Evolutionary conservation across 2,888 invertebrate species (phyloP).

Genomic region (Synergus gifuensis): DNA sequence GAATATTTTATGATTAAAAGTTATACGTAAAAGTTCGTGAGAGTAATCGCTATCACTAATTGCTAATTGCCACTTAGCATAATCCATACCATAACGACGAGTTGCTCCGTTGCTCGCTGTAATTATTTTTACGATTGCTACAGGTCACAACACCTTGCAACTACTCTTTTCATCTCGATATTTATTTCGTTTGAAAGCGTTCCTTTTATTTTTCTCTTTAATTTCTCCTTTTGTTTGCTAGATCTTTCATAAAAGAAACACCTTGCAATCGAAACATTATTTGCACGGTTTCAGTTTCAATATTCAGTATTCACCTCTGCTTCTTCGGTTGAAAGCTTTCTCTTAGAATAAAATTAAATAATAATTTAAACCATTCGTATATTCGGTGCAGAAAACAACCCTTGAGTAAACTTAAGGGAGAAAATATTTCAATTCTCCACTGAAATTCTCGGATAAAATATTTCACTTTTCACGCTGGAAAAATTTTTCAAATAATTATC

Average conservation of each 20-base stretch:
- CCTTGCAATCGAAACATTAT: not conserved
- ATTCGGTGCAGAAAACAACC: not conserved
- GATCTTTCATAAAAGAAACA: not conserved
- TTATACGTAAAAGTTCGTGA: not conserved
- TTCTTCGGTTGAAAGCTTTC: not conserved
- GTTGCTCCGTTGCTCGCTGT: not conserved
- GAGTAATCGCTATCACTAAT: not conserved
- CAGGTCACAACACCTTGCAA: not conserved
- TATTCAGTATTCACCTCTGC: not conserved
- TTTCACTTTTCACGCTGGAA: not conserved
- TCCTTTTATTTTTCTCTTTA: not conserved
- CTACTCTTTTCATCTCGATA: not conserved
- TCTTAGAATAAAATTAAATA: not conserved
- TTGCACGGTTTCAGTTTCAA: not conserved
- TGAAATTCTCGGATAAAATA: not conserved
- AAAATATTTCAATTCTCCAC: not conserved
- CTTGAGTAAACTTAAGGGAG: not conserved
- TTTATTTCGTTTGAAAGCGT: not conserved
- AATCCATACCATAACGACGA: not conserved
- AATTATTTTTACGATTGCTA: not conserved
- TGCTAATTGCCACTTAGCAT: conserved; percentile 1
- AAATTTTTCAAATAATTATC: not conserved
- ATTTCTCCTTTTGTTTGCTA: not conserved
- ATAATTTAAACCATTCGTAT: not conserved
- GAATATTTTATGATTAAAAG: not conserved